Conservation (phyloP, 1,140 invertebrate species). For the Eueides isabella region DNA sequence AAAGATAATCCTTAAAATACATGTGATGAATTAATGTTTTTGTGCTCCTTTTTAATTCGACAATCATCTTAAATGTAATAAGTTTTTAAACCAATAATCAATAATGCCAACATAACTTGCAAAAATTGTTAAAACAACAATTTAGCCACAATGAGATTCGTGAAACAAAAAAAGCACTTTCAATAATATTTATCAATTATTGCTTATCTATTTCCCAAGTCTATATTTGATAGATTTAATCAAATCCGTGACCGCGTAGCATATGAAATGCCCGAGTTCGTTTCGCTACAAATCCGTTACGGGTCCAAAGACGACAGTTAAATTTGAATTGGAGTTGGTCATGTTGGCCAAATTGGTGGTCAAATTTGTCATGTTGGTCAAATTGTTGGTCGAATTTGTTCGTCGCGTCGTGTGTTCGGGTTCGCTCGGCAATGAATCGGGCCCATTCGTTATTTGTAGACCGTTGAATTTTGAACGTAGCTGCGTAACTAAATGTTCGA, state of each 20-base stretch:
- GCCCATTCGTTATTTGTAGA: conserved; percentile 60
- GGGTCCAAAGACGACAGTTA: conserved; percentile 74
- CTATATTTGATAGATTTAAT: conserved; percentile 49
- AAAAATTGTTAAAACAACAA: neutral
- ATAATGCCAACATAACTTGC: neutral
- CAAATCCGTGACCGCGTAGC: conserved; percentile 52
- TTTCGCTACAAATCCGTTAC: conserved; percentile 80
- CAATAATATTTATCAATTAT: neutral
- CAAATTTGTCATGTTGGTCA: conserved; percentile 30
- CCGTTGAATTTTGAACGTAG: conserved; percentile 77
- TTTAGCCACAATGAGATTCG: conserved; percentile 5
- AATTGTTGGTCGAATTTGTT: conserved; percentile 37
- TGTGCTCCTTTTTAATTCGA: neutral
- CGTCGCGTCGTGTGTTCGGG: conserved; percentile 57
- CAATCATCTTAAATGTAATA: neutral
- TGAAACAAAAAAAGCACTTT: neutral
- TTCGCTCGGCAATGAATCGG: conserved; percentile 69
- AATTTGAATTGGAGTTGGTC: conserved; percentile 34
- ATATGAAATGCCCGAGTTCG: conserved; percentile 49
- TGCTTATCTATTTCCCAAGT: conserved; percentile 26
- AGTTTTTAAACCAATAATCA: neutral
- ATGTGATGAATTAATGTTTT: neutral
- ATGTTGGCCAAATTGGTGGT: conserved; percentile 20
- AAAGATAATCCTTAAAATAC: neutral
- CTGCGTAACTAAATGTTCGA: conserved; percentile 79